phyloP scores from a whole-genome alignment of 2,113 vertebrate species.

The Fregetta grallaria region DNA sequence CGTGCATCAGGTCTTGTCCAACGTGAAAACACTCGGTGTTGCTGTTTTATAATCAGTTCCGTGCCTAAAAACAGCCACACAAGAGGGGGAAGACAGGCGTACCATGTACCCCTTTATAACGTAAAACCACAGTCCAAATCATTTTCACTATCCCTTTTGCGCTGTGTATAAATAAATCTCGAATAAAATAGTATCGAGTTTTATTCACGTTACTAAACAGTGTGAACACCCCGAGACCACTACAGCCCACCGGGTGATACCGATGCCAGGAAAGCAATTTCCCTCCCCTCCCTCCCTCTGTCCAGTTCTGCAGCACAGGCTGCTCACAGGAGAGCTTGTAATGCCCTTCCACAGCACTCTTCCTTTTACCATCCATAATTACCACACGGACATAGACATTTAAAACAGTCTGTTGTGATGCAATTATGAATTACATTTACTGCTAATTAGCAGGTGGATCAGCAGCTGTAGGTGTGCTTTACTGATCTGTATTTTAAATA shows the following conservation, averaged over 20 bases:
- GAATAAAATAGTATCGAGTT: too few species aligned
- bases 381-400: background rate
- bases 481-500: background rate
- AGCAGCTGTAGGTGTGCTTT: background rate
- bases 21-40: rapidly evolving
- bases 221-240: rapidly evolving
- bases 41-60: background rate
- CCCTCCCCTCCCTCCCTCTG: background rate
- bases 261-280: background rate
- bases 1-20: background rate
- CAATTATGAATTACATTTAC: background rate
- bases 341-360: background rate
- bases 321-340: background rate
- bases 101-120: rapidly evolving
- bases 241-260: background rate
- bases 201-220: rapidly evolving
- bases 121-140: background rate
- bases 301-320: background rate
- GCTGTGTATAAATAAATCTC: background rate
- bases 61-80: background rate
- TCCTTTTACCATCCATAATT: background rate
- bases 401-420: background rate
- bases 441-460: conserved; percentile 8
- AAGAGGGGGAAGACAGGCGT: background rate
- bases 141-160: background rate